Evolutionary conservation across 2,797 vertebrate genomes (phyloP), one percentile per base, ranked within the genome.

Genomic region (Podarcis lilfordi): DNA sequence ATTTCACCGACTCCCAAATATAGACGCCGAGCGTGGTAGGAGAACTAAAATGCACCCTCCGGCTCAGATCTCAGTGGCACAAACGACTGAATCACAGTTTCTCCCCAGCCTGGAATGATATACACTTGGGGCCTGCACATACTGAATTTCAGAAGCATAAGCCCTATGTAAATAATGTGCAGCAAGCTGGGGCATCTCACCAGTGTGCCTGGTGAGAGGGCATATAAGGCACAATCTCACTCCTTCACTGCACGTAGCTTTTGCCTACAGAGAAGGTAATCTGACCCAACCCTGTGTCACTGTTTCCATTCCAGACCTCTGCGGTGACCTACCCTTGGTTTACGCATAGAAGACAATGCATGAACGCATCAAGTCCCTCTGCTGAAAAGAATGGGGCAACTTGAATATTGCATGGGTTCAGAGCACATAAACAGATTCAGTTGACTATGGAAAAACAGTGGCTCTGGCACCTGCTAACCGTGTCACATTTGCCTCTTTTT

Each of bases 381-480:
- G 32, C 32, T 64, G 32, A 80, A 82, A 5, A 21, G 15, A 85
- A 79, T 17, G 61, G 23, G 35, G 27, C 45, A 84, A 45, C 40
- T 50, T 82, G 59, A 3, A 35, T 37, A 8, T 45, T 37, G 1
- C 3, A 55, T 25, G 5, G 21, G 35, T 15, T 50, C 2, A 2
- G 15, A 75, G 23, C 4, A 5, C 27, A 55, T 32, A 69, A 5
- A 19, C 68, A 55, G 77, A 25, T 3, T 59, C 10, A 27, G 37
- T 29, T 40, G 25, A 81, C 21, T 40, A 9, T 19, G 19, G 64
- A 68, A 7, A 75, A 94, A 93, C 2, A 68, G 40, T 76, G 71
- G 90, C 55, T 88, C 59, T 64, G 86, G 81, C 82, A 88, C 89
- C 69, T 81, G 13, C 21, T 88, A 84, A 95, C 89, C 45, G 23